phyloP scores from a whole-genome alignment of 2,888 invertebrate genomes.

The Dione vanillae region DNA sequence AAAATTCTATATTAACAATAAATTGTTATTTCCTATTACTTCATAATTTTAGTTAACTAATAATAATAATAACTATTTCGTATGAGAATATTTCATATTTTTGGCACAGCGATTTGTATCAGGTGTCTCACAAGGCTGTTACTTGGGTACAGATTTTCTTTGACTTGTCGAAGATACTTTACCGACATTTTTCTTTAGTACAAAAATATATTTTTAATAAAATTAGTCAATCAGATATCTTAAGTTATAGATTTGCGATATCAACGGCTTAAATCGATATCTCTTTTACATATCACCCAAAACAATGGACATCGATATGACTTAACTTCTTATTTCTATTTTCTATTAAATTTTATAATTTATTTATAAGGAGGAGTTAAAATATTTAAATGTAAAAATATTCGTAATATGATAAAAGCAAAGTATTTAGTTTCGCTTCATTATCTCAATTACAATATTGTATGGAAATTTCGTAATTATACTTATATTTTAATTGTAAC shows the following conservation, averaged over 20 bases:
- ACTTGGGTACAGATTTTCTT: background rate
- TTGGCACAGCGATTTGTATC: constrained; percentile 11
- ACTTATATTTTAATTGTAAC: constrained; percentile 29
- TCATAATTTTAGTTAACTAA: constrained; percentile 5
- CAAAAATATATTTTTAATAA: background rate
- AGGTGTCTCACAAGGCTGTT: constrained; percentile 3
- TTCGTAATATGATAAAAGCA: background rate
- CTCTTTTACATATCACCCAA: no score
- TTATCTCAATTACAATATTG: constrained; percentile 4
- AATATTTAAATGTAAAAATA: no score
- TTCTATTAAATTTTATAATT: background rate
- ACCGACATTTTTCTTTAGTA: background rate
- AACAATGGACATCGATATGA: no score
- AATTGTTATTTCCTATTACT: constrained; percentile 10
- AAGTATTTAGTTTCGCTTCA: background rate
- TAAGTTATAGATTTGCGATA: no score
- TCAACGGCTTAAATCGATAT: no score
- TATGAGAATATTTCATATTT: constrained; percentile 1
- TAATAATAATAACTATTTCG: background rate
- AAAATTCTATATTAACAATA: constrained; percentile 8
- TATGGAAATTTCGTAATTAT: no score
- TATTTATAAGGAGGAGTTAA: background rate
- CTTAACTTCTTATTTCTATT: no score
- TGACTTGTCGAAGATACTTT: background rate
- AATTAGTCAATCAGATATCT: no score